Evolutionary conservation across 2,797 vertebrate species (phyloP).

Genomic region (Semotilus atromaculatus): DNA sequence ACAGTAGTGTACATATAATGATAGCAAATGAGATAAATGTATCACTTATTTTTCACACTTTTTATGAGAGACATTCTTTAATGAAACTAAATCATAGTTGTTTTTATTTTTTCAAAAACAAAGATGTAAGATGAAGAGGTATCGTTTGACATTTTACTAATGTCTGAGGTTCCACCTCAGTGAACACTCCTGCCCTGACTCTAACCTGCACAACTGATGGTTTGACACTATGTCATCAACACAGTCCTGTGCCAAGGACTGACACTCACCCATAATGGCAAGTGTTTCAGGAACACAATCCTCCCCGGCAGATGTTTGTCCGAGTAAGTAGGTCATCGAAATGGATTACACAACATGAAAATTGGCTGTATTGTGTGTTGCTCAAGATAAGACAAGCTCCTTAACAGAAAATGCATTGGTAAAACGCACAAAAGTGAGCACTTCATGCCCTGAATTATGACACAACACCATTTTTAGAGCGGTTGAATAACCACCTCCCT

Average conservation of each 20-base stretch:
- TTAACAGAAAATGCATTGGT: slow-evolving; percentile 52
- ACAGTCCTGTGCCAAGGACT: neutral
- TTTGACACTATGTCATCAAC: slow-evolving; percentile 29
- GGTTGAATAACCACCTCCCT: slow-evolving; percentile 32
- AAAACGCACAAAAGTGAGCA: slow-evolving; percentile 36
- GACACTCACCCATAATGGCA: neutral
- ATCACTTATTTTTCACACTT: slow-evolving; percentile 4
- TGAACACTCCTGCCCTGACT: slow-evolving; percentile 6
- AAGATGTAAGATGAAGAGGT: slow-evolving; percentile 1
- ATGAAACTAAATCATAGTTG: slow-evolving; percentile 4
- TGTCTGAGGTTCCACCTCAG: slow-evolving; percentile 8
- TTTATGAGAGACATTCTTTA: neutral
- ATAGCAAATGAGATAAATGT: neutral
- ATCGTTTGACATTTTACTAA: slow-evolving; percentile 1
- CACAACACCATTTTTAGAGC: slow-evolving; percentile 46
- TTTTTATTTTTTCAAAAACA: neutral
- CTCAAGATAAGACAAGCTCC: slow-evolving; percentile 65
- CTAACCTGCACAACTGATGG: slow-evolving; percentile 17
- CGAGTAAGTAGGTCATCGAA: slow-evolving; percentile 64
- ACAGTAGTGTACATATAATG: neutral
- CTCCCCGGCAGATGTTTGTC: slow-evolving; percentile 27
- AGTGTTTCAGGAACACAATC: neutral
- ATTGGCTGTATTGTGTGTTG: slow-evolving; percentile 60
- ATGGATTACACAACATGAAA: slow-evolving; percentile 72
- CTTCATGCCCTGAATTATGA: slow-evolving; percentile 46